Evolutionary conservation across 2,888 invertebrate genomes (phyloP).

Genomic region (Andrena dorsata): DNA sequence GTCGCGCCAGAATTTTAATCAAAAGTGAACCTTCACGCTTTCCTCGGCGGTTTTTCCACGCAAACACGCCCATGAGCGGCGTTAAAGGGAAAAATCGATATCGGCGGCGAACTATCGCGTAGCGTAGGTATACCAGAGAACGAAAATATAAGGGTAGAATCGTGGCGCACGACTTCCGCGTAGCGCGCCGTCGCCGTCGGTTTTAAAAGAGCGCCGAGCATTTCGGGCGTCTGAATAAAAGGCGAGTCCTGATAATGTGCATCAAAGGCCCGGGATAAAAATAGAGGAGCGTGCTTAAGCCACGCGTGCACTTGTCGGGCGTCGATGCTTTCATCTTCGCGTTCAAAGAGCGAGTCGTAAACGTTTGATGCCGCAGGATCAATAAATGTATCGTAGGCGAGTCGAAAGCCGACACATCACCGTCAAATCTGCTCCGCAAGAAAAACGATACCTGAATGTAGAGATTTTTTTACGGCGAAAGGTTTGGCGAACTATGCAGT

Average conservation of each 20-base stretch:
- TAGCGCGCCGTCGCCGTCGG: constrained; percentile 25
- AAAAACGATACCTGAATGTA: constrained; percentile 47
- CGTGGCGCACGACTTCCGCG: constrained; percentile 37
- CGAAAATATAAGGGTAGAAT: constrained; percentile 61
- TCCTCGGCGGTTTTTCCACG: background rate
- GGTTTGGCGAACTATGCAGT: constrained; percentile 12
- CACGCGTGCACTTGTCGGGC: constrained; percentile 75
- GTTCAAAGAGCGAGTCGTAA: constrained; percentile 78
- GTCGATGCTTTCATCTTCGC: constrained; percentile 80
- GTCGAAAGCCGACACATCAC: constrained; percentile 62
- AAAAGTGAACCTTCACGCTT: background rate
- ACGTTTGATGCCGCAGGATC: constrained; percentile 76
- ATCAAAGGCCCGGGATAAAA: constrained; percentile 80
- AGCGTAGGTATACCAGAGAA: constrained; percentile 12
- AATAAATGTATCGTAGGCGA: constrained; percentile 73
- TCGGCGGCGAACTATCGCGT: constrained; percentile 13
- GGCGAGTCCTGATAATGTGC: constrained; percentile 76
- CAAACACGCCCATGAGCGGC: background rate
- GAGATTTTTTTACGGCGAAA: constrained; percentile 18
- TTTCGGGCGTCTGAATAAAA: constrained; percentile 73
- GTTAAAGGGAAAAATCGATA: constrained; percentile 26
- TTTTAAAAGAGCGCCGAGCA: constrained; percentile 63
- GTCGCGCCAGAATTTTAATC: background rate
- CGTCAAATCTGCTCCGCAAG: constrained; percentile 59
- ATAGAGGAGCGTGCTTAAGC: constrained; percentile 77